A percentile compares a stretch with the other conserved stretches of the same genome.
These are phyloP conservation scores for Chloroclysta siterata DNA, from an alignment of 2,888 invertebrate species.

Conservation along the genomic window DNA sequence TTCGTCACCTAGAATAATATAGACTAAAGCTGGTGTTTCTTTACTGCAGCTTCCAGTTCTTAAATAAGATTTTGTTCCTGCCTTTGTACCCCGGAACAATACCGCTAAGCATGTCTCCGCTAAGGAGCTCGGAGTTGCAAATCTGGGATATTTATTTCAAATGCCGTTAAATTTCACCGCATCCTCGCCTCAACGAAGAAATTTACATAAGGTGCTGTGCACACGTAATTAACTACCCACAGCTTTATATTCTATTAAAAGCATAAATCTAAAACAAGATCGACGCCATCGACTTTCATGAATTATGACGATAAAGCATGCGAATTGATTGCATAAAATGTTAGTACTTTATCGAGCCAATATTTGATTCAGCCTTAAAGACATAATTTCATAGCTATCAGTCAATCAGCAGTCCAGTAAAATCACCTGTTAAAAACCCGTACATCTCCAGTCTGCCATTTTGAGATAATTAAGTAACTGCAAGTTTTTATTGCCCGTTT, in stretches of 20 bases:
- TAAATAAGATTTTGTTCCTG: conserved; percentile 13
- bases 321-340: conserved; percentile 19
- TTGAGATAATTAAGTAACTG: conserved; percentile 30
- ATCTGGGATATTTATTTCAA: conserved; percentile 76
- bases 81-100: conserved; percentile 30
- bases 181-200: conserved; percentile 65
- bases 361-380: conserved; percentile 19
- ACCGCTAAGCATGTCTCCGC: conserved; percentile 50
- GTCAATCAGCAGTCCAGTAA: conserved; percentile 19
- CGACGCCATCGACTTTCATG: background rate
- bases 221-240: conserved; percentile 37
- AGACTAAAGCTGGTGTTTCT: background rate
- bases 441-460: conserved; percentile 15
- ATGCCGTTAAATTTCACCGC: conserved; percentile 70
- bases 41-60: background rate
- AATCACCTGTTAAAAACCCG: conserved; percentile 29
- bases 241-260: background rate
- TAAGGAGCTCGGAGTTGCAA: conserved; percentile 59
- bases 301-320: background rate
- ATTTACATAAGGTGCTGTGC: conserved; percentile 67
- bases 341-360: conserved; percentile 11
- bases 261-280: background rate
- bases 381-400: conserved; percentile 21
- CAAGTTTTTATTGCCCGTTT: conserved; percentile 21
- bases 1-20: background rate